Evolutionary conservation across 2,888 invertebrate genomes (phyloP).

Genomic region (Agrilus biguttatus): DNA sequence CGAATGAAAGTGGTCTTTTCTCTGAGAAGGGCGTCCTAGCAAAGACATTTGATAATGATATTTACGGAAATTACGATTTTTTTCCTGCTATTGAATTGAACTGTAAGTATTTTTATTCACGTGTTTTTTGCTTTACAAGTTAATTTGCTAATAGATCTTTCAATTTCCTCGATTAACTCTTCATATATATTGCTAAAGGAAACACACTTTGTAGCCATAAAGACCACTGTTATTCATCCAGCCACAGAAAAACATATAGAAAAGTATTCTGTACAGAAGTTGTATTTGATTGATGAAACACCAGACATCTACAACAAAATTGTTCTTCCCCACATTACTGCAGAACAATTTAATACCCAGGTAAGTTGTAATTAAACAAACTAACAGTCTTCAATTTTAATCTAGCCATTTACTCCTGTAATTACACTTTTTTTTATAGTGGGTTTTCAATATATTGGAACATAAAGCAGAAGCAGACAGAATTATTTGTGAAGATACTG

Average conservation of each 20-base stretch:
- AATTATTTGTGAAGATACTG: constrained; percentile 67
- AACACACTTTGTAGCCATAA: constrained; percentile 49
- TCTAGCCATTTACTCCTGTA: constrained; percentile 2
- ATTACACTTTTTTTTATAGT: constrained; percentile 43
- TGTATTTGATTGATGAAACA: constrained; percentile 72
- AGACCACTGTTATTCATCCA: constrained; percentile 82
- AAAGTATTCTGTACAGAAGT: constrained; percentile 65
- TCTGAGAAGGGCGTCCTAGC: constrained; percentile 41
- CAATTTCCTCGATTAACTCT: too few relatives aligned
- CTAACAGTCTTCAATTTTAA: constrained; percentile 2
- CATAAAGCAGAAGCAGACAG: constrained; percentile 82
- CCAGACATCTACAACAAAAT: constrained; percentile 63
- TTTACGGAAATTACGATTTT: constrained; percentile 71
- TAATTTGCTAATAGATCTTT: too few relatives aligned
- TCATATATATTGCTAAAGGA: too few relatives aligned
- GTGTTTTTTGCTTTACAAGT: background rate
- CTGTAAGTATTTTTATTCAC: constrained; percentile 36
- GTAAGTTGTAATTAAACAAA: constrained; percentile 31
- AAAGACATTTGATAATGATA: constrained; percentile 64
- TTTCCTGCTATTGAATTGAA: constrained; percentile 35
- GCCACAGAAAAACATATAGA: constrained; percentile 84
- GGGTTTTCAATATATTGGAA: constrained; percentile 93
- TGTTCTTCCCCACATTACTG: constrained; percentile 61
- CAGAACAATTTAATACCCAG: constrained; percentile 64
- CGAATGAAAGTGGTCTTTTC: constrained; percentile 40